These are phyloP conservation scores for Hypomesus transpacificus DNA, from an alignment of 2,113 vertebrate genomes.

Conservation along the genomic window DNA sequence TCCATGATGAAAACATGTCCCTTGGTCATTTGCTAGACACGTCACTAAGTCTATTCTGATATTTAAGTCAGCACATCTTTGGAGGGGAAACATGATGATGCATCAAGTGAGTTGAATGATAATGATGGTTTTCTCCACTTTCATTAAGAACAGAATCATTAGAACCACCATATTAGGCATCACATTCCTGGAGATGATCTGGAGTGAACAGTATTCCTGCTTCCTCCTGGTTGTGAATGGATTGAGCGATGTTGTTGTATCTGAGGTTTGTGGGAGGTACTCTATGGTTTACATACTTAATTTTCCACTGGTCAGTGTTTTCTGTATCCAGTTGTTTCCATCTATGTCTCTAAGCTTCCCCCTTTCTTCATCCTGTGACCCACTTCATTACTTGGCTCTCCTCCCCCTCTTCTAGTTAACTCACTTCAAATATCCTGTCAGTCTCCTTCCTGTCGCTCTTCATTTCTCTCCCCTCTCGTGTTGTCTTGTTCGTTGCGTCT, in stretches of 20 bases:
- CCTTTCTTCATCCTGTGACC: slow-evolving; percentile 36
- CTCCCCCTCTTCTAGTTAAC: slow-evolving; percentile 13
- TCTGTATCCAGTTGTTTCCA: slow-evolving; percentile 57
- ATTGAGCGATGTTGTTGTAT: slow-evolving; percentile 59
- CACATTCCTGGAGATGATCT: slow-evolving; percentile 49
- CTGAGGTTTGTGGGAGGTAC: slow-evolving; percentile 35
- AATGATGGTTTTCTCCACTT: slow-evolving; percentile 38
- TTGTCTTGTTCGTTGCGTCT: not conserved
- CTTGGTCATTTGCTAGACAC: slow-evolving; percentile 13
- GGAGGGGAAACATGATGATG: not conserved
- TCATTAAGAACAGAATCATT: slow-evolving; percentile 40
- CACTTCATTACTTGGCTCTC: slow-evolving; percentile 43
- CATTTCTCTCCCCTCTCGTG: not conserved
- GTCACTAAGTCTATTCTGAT: slow-evolving; percentile 23
- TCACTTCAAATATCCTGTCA: not conserved
- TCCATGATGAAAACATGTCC: no score
- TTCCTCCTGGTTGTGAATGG: slow-evolving; percentile 58
- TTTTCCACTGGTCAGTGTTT: slow-evolving; percentile 65
- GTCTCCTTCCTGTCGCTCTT: slow-evolving; percentile 7
- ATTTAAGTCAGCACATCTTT: slow-evolving; percentile 19
- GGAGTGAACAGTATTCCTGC: slow-evolving; percentile 50
- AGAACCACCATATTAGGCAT: slow-evolving; percentile 47
- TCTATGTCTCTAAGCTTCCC: slow-evolving; percentile 25
- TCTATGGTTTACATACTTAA: slow-evolving; percentile 57
- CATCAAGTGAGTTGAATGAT: slow-evolving; percentile 50